phyloP scores from a whole-genome alignment of 2,113 vertebrate species.

The Corythoichthys intestinalis region DNA sequence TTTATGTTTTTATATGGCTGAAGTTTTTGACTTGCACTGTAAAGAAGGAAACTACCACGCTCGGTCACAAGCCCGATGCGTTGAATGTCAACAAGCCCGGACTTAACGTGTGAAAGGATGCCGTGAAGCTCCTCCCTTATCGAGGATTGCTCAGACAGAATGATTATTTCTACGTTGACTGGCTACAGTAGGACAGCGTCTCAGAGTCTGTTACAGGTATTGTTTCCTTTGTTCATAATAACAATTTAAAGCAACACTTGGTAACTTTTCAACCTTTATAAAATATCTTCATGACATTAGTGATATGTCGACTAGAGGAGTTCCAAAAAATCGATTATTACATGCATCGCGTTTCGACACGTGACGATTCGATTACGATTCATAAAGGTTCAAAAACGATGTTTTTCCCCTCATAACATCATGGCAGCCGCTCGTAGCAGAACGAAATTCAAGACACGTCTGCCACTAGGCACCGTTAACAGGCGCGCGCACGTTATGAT shows the following conservation, averaged over 20 bases:
- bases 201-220: slow-evolving; percentile 57
- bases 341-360: too few species aligned
- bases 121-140: slow-evolving; percentile 17
- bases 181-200: slow-evolving; percentile 33
- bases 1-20: slow-evolving; percentile 58
- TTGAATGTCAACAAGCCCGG: slow-evolving; percentile 42
- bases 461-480: too few species aligned
- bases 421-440: too few species aligned
- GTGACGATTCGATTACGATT: too few species aligned
- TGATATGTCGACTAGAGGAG: too few species aligned
- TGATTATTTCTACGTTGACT: slow-evolving; percentile 31
- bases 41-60: slow-evolving; percentile 52
- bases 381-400: too few species aligned
- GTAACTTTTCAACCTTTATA: too few species aligned
- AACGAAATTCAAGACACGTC: too few species aligned
- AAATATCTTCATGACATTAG: too few species aligned
- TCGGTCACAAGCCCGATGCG: slow-evolving; percentile 15
- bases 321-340: too few species aligned
- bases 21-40: slow-evolving; percentile 55
- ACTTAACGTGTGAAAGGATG: slow-evolving; percentile 34
- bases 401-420: too few species aligned
- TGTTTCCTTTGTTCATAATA: slow-evolving; percentile 25
- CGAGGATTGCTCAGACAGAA: slow-evolving; percentile 28
- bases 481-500: too few species aligned
- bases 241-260: background rate